Evolutionary conservation across 2,113 vertebrate genomes (phyloP).

Genomic region (Phainopepla nitens): DNA sequence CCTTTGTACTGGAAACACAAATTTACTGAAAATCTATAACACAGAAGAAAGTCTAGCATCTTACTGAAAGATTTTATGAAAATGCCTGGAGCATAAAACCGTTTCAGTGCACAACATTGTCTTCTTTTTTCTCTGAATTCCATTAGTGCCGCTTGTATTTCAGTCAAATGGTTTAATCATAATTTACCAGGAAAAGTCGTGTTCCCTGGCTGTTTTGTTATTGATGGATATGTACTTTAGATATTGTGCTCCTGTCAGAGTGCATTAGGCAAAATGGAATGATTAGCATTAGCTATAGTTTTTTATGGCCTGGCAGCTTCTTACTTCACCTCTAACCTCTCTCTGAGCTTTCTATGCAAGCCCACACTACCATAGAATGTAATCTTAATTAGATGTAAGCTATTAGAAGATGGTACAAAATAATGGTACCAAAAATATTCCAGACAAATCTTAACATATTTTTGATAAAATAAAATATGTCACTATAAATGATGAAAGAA

Average conservation of each 20-base stretch:
- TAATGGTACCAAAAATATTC: background rate
- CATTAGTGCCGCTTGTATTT: conserved; percentile 27
- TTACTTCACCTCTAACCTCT: background rate
- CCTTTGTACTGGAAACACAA: background rate
- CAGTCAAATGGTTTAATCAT: conserved; percentile 2
- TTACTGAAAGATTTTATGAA: conserved; percentile 13
- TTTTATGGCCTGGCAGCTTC: background rate
- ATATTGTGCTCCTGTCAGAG: conserved; percentile 38
- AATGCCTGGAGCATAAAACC: conserved; percentile 26
- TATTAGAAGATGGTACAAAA: background rate
- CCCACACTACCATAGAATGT: background rate
- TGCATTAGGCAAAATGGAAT: conserved; percentile 15
- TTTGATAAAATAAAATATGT: background rate
- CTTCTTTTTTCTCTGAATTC: background rate
- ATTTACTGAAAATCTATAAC: conserved; percentile 35
- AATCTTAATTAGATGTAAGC: background rate
- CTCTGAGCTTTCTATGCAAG: background rate
- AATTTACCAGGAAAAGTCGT: conserved; percentile 2
- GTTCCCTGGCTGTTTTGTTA: conserved; percentile 4
- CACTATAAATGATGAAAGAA: background rate
- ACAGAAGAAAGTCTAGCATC: background rate
- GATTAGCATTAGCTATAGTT: background rate
- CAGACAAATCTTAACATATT: background rate
- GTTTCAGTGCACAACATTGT: background rate
- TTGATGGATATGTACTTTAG: conserved; percentile 30